Evolutionary conservation across 2,888 invertebrate species (phyloP).

Genomic region (Lasius platythorax): DNA sequence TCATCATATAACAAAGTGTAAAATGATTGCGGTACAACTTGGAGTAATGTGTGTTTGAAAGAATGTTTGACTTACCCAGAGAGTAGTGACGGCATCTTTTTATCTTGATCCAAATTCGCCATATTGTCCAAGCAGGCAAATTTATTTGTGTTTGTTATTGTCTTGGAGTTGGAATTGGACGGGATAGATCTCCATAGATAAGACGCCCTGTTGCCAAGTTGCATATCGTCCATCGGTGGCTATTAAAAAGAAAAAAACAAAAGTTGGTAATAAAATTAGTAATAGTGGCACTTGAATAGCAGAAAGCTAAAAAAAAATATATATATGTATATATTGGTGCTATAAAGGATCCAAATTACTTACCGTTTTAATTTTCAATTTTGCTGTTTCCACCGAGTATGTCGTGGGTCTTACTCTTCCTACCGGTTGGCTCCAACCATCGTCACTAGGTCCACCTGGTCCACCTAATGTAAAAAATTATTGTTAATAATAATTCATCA

Average conservation of each 20-base stretch:
- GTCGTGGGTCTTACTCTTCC: slow-evolving; percentile 76
- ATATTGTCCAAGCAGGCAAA: slow-evolving; percentile 86
- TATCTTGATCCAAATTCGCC: slow-evolving; percentile 81
- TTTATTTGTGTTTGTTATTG: slow-evolving; percentile 85
- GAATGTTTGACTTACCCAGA: slow-evolving; percentile 78
- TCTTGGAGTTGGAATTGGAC: slow-evolving; percentile 70
- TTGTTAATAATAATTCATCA: not conserved
- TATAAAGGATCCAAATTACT: slow-evolving; percentile 73
- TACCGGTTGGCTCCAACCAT: slow-evolving; percentile 81
- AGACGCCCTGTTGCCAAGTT: slow-evolving; percentile 85
- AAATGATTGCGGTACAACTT: not conserved
- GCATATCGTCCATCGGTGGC: slow-evolving; percentile 85
- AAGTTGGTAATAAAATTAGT: slow-evolving; percentile 26
- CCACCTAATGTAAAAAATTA: slow-evolving; percentile 71
- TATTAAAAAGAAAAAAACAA: slow-evolving; percentile 63
- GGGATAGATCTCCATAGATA: slow-evolving; percentile 79
- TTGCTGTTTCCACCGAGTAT: slow-evolving; percentile 86
- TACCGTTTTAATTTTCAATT: slow-evolving; percentile 86
- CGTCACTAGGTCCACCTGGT: slow-evolving; percentile 74
- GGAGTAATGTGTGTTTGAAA: slow-evolving; percentile 13
- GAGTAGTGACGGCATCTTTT: slow-evolving; percentile 76
- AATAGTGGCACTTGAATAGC: not conserved
- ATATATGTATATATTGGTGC: not conserved
- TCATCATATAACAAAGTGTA: slow-evolving; percentile 62
- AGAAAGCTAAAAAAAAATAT: not conserved